These are phyloP conservation scores for Hippocampus abdominalis DNA, from an alignment of 2,113 vertebrate species.

Conservation along the genomic window DNA sequence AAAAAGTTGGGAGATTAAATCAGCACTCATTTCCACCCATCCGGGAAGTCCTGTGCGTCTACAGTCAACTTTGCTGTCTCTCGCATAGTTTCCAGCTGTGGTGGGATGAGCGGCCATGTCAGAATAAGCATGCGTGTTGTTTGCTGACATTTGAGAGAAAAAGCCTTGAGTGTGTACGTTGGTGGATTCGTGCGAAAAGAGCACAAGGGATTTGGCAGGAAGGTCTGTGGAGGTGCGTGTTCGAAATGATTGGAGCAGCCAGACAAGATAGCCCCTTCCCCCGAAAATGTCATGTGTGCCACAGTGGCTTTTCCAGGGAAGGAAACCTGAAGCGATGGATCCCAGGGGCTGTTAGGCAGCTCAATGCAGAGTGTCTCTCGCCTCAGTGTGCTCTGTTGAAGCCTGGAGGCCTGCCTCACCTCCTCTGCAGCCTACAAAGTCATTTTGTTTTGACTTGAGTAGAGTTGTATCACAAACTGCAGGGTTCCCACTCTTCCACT, in stretches of 20 bases:
- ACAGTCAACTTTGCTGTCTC: slow-evolving; percentile 26
- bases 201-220: slow-evolving; percentile 10
- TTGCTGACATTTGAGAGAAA: slow-evolving; percentile 4
- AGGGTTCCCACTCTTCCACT: too few species aligned
- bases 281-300: slow-evolving; percentile 23
- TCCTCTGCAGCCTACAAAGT: slow-evolving; percentile 45
- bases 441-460: slow-evolving; percentile 52
- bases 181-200: slow-evolving; percentile 16
- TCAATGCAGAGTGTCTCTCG: slow-evolving; percentile 47
- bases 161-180: slow-evolving; percentile 5
- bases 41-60: slow-evolving; percentile 6
- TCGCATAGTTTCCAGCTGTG: slow-evolving; percentile 44
- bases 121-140: slow-evolving; percentile 7
- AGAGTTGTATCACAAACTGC: slow-evolving; percentile 37
- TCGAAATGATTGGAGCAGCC: slow-evolving; percentile 31
- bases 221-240: slow-evolving; percentile 14
- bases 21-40: slow-evolving; percentile 7
- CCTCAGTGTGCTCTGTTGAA: slow-evolving; percentile 40
- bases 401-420: slow-evolving; percentile 21
- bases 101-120: slow-evolving; percentile 13
- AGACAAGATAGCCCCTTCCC: slow-evolving; percentile 46
- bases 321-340: slow-evolving; percentile 49
- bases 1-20: slow-evolving; percentile 11
- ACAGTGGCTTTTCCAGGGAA: slow-evolving; percentile 61
- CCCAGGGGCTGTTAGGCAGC: slow-evolving; percentile 47